Percentiles rank a stretch among this genome's conserved stretches.
Evolutionary conservation across 2,797 vertebrate species (phyloP).

Genomic region (Pagetopsis macropterus): DNA sequence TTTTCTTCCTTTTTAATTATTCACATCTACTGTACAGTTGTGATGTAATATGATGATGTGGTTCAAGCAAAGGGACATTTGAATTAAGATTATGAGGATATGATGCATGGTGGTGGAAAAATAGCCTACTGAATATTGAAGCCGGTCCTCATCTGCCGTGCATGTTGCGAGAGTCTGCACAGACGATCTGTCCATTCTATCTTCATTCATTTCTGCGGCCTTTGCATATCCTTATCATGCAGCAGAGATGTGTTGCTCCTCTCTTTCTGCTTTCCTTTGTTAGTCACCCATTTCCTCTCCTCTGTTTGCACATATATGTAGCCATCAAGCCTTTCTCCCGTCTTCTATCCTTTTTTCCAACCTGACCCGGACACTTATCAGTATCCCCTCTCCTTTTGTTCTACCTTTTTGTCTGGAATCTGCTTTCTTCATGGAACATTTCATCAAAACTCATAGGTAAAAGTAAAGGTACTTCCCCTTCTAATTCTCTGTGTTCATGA

Average conservation of each 20-base stretch:
- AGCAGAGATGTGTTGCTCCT: constrained; percentile 33
- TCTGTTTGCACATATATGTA: constrained; percentile 50
- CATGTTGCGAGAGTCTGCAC: constrained; percentile 62
- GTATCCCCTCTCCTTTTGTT: constrained; percentile 90
- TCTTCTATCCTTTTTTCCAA: constrained; percentile 79
- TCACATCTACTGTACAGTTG: constrained; percentile 45
- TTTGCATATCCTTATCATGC: constrained; percentile 50
- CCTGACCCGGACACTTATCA: constrained; percentile 87
- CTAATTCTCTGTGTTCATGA: constrained; percentile 60
- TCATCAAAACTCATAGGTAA: constrained; percentile 98
- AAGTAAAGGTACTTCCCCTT: constrained; percentile 95
- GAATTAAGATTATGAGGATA: constrained; percentile 42
- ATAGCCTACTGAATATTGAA: constrained; percentile 44
- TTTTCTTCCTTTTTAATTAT: constrained; percentile 51
- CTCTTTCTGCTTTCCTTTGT: constrained; percentile 18
- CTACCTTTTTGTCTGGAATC: constrained; percentile 91
- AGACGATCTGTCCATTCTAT: constrained; percentile 13
- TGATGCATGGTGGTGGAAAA: constrained; percentile 54
- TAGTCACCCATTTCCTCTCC: constrained; percentile 42
- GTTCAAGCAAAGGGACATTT: constrained; percentile 37
- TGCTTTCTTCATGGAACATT: constrained; percentile 99
- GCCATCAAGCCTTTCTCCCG: constrained; percentile 75
- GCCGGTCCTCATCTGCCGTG: constrained; percentile 79
- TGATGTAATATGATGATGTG: constrained; percentile 39
- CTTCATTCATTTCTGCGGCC: constrained; percentile 44